A percentile compares a stretch with the other conserved stretches of the same genome.
phyloP scores from a whole-genome alignment of 2,888 invertebrate species.

The Mimumesa dahlbomi region DNA sequence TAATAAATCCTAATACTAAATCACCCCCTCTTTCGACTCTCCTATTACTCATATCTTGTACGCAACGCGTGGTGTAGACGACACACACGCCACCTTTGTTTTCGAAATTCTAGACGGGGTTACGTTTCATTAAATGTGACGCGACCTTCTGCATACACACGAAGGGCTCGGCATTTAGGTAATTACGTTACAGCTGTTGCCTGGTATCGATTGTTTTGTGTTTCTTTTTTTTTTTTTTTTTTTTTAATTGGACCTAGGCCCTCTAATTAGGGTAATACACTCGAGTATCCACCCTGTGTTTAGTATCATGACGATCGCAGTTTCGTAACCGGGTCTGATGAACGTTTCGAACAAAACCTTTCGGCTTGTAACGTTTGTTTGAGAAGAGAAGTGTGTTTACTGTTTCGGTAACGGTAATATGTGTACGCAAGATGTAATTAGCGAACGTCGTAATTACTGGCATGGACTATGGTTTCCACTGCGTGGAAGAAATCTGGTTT shows the following conservation, averaged over 20 bases:
- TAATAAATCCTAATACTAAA: constrained; percentile 79
- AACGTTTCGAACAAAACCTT: too few species aligned
- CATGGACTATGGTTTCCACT: too few species aligned
- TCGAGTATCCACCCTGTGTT: constrained; percentile 35
- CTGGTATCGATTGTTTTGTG: constrained; percentile 30
- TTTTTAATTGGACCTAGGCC: constrained; percentile 27
- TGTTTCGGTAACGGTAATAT: too few species aligned
- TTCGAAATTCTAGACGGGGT: constrained; percentile 59
- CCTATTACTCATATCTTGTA: constrained; percentile 76
- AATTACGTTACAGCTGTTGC: constrained; percentile 46
- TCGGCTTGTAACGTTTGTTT: too few species aligned
- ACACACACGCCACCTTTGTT: constrained; percentile 49
- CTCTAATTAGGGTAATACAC: constrained; percentile 40
- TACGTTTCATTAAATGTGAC: constrained; percentile 61
- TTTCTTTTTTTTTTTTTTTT: too few species aligned
- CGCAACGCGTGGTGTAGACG: constrained; percentile 36
- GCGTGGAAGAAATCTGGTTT: too few species aligned
- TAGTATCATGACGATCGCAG: constrained; percentile 8
- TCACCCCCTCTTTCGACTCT: constrained; percentile 63
- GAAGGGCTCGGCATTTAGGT: constrained; percentile 38
- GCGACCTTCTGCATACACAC: constrained; percentile 31
- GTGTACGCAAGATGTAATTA: too few species aligned
- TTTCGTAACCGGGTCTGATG: neutral
- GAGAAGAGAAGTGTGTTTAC: too few species aligned
- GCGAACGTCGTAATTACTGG: too few species aligned